Evolutionary conservation across 2,797 vertebrate genomes (phyloP).

Genomic region (Sylvia borin): DNA sequence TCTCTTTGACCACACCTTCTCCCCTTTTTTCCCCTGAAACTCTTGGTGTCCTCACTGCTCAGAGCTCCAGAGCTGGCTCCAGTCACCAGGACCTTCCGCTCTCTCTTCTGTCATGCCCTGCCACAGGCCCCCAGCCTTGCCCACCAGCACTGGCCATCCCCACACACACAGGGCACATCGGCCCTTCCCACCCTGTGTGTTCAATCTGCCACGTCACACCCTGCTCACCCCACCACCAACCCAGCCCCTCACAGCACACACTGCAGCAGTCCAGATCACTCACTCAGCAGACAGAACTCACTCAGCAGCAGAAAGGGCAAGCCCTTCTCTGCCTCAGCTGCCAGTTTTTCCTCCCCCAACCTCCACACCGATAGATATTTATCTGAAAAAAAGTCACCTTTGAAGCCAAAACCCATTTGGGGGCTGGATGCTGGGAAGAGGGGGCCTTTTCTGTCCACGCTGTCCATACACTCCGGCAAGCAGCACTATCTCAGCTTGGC

Average conservation of each 20-base stretch:
- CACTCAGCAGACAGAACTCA: constrained; percentile 36
- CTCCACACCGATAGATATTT: background rate
- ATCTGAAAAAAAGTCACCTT: constrained; percentile 14
- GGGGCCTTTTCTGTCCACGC: background rate
- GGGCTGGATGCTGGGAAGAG: background rate
- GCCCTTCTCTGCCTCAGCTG: constrained; percentile 39
- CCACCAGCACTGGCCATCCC: background rate
- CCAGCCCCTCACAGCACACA: background rate
- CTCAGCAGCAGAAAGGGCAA: constrained; percentile 67
- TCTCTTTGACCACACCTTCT: background rate
- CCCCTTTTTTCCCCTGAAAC: background rate
- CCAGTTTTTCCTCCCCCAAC: background rate
- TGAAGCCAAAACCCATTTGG: background rate
- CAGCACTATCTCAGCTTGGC: constrained; percentile 19
- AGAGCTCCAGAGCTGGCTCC: background rate
- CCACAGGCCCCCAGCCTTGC: rapidly evolving
- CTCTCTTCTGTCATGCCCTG: background rate
- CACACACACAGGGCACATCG: constrained; percentile 21
- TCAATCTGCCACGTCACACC: background rate
- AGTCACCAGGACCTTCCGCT: background rate
- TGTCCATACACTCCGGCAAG: background rate
- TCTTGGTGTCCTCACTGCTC: background rate
- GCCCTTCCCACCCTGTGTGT: background rate
- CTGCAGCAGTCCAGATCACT: background rate
- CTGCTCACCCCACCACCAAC: background rate